Base-by-base conservation (phyloP, 2,888 invertebrate species). In the Chrysolina oricalcia region DNA sequence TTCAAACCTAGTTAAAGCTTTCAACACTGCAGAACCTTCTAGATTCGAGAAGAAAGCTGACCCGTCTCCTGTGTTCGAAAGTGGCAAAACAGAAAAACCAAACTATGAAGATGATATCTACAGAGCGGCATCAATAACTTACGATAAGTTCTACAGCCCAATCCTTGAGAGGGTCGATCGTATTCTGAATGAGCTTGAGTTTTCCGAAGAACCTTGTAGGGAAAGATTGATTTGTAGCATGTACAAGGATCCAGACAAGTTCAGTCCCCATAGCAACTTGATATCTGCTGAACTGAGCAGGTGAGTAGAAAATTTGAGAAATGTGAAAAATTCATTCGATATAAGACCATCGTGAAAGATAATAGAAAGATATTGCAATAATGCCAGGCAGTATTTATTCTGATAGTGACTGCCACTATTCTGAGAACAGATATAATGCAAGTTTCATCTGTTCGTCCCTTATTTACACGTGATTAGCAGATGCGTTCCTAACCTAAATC, bases 281-380 rank as follows among this genome's bases (percentile, higher is more conserved):
- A 92, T 97, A 70, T 96, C 96, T 19, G 94, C 94, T 56, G 96
- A 96, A 87, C 90, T 97, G 63, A 96, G 96, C 92, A 95, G 96
- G 97, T 96, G 88, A 91, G 93, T 90, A 53, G 40, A 70, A 63
- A 50, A 70, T 64, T 71, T 13, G 15, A 27, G n/a, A 6, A 35
- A 35, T 35, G 8, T 35, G 8, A 35, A 35, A 0, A 6, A 8
- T 6, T 35, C 8, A 35, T 35, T 35, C 8, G 35, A 35, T 35
- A 35, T 8, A 8, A 6, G 35, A 35, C 8, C 8, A 35, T 35
- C 35, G 0, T 35, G 8, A 35, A 35, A 8, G 8, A n/a, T n/a
- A n/a, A n/a, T n/a, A n/a, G n/a, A n/a, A n/a, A n/a, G n/a, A n/a
- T n/a, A n/a, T n/a, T n/a, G n/a, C n/a, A n/a, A n/a, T n/a, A n/a